Percentiles rank a stretch among this genome's conserved stretches.
Evolutionary conservation across 2,888 invertebrate genomes (phyloP).

Genomic region (Lasioglossum villosulum): DNA sequence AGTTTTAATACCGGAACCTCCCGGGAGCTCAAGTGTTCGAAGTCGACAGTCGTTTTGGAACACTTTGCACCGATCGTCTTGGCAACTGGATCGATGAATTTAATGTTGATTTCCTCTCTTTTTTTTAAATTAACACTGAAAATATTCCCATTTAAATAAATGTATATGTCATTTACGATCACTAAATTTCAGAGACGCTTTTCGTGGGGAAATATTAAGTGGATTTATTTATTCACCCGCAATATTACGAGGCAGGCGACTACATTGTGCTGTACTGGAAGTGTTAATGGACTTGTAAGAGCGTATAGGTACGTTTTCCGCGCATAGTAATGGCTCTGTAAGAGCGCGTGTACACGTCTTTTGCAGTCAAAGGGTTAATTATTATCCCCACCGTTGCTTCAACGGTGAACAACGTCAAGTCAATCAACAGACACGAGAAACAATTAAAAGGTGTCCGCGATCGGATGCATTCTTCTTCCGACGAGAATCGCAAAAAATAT

Average conservation of each 20-base stretch:
- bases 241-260: background rate
- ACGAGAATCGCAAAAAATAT: no score
- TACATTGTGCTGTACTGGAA: background rate
- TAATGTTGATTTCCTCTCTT: no score
- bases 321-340: background rate
- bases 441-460: background rate
- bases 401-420: background rate
- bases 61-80: background rate
- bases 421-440: background rate
- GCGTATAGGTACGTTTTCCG: background rate
- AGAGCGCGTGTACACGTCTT: background rate
- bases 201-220: background rate
- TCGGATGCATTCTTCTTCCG: background rate
- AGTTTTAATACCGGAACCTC: slow-evolving; percentile 4
- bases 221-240: background rate
- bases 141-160: no score
- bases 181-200: background rate
- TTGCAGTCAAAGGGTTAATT: background rate
- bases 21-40: background rate
- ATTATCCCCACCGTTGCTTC: background rate
- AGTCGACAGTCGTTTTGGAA: background rate
- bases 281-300: slow-evolving; percentile 11
- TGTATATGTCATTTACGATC: background rate
- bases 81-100: background rate
- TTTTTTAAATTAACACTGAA: no score